phyloP scores from a whole-genome alignment of 2,888 invertebrate genomes.

The Pyrrhia umbra region DNA sequence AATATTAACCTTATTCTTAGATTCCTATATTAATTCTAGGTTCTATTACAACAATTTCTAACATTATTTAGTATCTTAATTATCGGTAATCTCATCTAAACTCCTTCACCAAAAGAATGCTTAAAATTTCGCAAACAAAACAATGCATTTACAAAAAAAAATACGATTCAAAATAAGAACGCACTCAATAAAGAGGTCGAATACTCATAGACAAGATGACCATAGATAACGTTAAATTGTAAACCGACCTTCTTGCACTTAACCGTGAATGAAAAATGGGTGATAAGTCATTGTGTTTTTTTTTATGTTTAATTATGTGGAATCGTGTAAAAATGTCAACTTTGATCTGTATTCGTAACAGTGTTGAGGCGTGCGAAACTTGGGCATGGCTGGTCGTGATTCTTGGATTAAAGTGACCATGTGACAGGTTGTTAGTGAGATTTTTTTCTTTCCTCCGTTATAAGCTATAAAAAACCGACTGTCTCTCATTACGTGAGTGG shows the following conservation, averaged over 20 bases:
- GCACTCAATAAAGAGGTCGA: conserved; percentile 48
- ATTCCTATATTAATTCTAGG: background rate
- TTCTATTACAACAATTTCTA: background rate
- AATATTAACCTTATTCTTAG: too few relatives aligned
- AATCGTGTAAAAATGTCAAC: conserved; percentile 58
- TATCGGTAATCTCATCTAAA: conserved; percentile 8
- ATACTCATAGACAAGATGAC: conserved; percentile 46
- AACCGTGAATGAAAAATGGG: conserved; percentile 47
- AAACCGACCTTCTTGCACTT: conserved; percentile 41
- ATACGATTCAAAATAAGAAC: conserved; percentile 26
- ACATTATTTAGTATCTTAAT: conserved; percentile 17
- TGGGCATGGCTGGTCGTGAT: conserved; percentile 44
- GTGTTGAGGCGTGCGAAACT: conserved; percentile 50
- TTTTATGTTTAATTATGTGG: conserved; percentile 15
- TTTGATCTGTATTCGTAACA: conserved; percentile 26
- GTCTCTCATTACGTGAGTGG: too few relatives aligned
- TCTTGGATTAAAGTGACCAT: conserved; percentile 15
- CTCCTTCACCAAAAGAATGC: background rate
- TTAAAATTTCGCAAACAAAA: conserved; percentile 15
- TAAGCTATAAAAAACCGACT: too few relatives aligned
- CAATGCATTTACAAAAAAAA: background rate
- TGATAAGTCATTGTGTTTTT: conserved; percentile 23
- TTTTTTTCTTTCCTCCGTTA: background rate
- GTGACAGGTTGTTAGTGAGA: background rate
- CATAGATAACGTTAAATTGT: conserved; percentile 43